Evolutionary conservation across 2,888 invertebrate genomes (phyloP).

Genomic region (Cantharis lateralis): DNA sequence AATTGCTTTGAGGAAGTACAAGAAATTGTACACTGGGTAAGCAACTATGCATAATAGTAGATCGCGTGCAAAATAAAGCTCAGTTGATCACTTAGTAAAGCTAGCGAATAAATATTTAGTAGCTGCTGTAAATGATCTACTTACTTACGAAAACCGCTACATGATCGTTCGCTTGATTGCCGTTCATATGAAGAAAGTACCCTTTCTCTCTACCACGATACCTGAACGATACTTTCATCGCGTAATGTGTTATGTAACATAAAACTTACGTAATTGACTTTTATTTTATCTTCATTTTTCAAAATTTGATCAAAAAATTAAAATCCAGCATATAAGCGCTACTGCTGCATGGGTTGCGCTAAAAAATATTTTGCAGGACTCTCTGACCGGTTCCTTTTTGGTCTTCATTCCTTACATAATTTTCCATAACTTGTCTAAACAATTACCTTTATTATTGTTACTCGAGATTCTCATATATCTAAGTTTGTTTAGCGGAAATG

Average conservation of each 20-base stretch:
- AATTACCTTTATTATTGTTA: conserved; percentile 14
- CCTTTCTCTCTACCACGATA: conserved; percentile 22
- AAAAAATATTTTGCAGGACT: too few relatives aligned
- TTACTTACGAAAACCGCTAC: conserved; percentile 25
- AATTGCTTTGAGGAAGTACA: neutral
- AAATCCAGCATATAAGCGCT: too few relatives aligned
- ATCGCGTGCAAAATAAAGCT: conserved; percentile 15
- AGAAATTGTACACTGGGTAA: neutral
- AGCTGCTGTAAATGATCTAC: conserved; percentile 16
- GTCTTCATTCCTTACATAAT: conserved; percentile 9
- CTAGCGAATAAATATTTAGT: conserved; percentile 14
- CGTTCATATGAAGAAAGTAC: conserved; percentile 24
- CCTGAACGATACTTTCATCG: conserved; percentile 26
- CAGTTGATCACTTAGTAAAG: conserved; percentile 10
- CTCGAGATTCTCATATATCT: conserved; percentile 23
- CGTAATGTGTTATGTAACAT: conserved; percentile 1
- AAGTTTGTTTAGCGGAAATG: conserved; percentile 24
- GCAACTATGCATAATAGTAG: neutral
- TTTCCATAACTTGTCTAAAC: conserved; percentile 15
- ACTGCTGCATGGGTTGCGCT: too few relatives aligned
- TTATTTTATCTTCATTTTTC: neutral
- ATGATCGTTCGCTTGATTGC: conserved; percentile 12
- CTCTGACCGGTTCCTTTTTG: too few relatives aligned
- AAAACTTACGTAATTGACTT: neutral
- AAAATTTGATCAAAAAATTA: neutral